Base-by-base conservation (phyloP, 2,888 invertebrate genomes). In the Rhynchonema sp. region DNA sequence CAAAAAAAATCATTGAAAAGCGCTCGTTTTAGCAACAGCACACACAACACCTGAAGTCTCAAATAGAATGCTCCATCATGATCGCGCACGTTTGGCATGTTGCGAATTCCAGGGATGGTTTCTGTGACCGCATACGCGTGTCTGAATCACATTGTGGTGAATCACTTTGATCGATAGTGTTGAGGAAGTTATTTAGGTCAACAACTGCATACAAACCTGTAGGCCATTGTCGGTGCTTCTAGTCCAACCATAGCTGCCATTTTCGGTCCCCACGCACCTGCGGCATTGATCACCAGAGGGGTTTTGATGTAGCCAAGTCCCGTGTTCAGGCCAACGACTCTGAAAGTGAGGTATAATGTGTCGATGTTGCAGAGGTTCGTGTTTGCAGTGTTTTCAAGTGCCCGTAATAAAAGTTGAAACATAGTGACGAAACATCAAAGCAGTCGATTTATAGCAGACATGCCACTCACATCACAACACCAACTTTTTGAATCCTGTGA, bases 91-190 rank as follows among this genome's bases (percentile, higher is more conserved):
- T 89, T 89, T 0, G 90, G 89, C 62, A 73, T 83, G 74, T 55
- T 82, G 82, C 60, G 83, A 78, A 85, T 80, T 64, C 84, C 85
- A 0, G 84, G 81, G 22, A 89, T 83, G 0, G 81, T 78, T 62
- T 88, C 86, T 1, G 85, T 84, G 0, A 89, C 82, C 3, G 90
- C 82, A 69, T 89, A 91, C 0, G 89, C 83, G 72, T 91, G 90
- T 69, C 86, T 86, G 81, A 89, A 0, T n/a, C n/a, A n/a, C n/a
- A n/a, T n/a, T n/a, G n/a, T n/a, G n/a, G n/a, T n/a, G n/a, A n/a
- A n/a, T n/a, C n/a, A n/a, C n/a, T n/a, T n/a, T n/a, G n/a, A n/a
- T n/a, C n/a, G n/a, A n/a, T 52, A 23, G 52, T 52, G 20, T 23
- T 23, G 23, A 52, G 9, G 13, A 20, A 52, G 52, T 52, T 23